A percentile compares a stretch with the other conserved stretches of the same genome.
Conservation (phyloP, 2,888 invertebrate genomes). For the Drosophila lutescens region DNA sequence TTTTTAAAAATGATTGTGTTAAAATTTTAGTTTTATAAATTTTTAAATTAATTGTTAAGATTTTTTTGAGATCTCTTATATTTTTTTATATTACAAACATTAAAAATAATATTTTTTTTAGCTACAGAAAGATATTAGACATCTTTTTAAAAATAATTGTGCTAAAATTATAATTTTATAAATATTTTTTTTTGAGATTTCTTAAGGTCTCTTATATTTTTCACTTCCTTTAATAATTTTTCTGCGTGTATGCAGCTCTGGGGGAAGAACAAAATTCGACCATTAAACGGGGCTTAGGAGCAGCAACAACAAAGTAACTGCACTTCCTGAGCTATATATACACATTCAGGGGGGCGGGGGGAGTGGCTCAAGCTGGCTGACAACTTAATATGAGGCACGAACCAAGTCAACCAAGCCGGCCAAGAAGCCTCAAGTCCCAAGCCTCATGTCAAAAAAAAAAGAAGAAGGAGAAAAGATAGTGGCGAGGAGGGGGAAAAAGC, state of each 20-base stretch:
- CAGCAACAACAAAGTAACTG: conserved; percentile 37
- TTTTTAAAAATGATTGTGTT: too few relatives aligned
- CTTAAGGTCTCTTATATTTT: too few relatives aligned
- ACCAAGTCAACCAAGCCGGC: conserved; percentile 61
- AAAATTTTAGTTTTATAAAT: too few relatives aligned
- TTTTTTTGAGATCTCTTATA: too few relatives aligned
- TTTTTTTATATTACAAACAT: too few relatives aligned
- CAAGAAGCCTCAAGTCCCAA: conserved; percentile 29
- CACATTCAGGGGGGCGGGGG: neutral
- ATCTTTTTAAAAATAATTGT: too few relatives aligned
- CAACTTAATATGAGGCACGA: conserved; percentile 78
- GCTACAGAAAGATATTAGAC: too few relatives aligned
- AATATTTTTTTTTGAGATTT: too few relatives aligned
- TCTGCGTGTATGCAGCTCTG: conserved; percentile 2
- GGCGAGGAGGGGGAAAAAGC: neutral
- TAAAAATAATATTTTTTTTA: too few relatives aligned
- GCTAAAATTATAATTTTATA: too few relatives aligned
- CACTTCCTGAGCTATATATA: conserved; percentile 21
- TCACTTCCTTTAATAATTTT: neutral
- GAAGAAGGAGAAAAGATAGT: neutral
- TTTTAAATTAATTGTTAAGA: too few relatives aligned
- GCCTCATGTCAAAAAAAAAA: conserved; percentile 30
- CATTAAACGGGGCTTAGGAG: conserved; percentile 74
- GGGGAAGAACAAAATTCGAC: conserved; percentile 35
- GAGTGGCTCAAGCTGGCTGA: conserved; percentile 53